Conservation (phyloP, 2,888 invertebrate species). For the Gymnocheta viridis region DNA sequence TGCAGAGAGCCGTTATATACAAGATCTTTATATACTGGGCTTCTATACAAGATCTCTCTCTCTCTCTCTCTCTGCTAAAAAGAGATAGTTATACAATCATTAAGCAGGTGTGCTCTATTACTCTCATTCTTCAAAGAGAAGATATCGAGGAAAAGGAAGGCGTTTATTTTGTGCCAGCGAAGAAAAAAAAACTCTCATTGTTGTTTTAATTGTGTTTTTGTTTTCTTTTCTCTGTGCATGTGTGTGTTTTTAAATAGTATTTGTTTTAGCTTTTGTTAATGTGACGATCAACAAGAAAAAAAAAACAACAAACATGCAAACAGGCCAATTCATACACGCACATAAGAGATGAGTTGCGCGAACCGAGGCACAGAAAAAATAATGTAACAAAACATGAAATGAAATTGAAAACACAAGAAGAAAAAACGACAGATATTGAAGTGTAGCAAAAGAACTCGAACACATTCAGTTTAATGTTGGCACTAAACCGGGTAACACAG, state of each 20-base stretch:
- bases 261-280: slow-evolving; percentile 66
- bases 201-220: slow-evolving; percentile 36
- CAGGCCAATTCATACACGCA: slow-evolving; percentile 50
- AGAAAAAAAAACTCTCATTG: slow-evolving; percentile 2
- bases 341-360: slow-evolving; percentile 59
- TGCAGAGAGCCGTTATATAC: slow-evolving; percentile 48
- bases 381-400: slow-evolving; percentile 67
- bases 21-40: slow-evolving; percentile 42
- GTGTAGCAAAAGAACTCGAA: slow-evolving; percentile 79
- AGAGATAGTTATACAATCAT: background rate
- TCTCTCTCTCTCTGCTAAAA: slow-evolving; percentile 7
- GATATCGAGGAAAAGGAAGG: slow-evolving; percentile 24
- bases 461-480: slow-evolving; percentile 82
- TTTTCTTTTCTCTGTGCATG: background rate
- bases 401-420: slow-evolving; percentile 60
- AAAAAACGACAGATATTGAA: slow-evolving; percentile 73
- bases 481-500: slow-evolving; percentile 82
- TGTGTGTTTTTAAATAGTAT: slow-evolving; percentile 45
- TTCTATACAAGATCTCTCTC: background rate
- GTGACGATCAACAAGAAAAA: slow-evolving; percentile 64
- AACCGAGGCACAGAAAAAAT: slow-evolving; percentile 63
- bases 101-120: background rate
- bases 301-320: slow-evolving; percentile 56
- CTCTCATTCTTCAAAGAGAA: background rate
- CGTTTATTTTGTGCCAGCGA: slow-evolving; percentile 2